Percentiles rank a stretch among this genome's conserved stretches.
These are phyloP conservation scores for Eudasyphora cyanicolor DNA, from an alignment of 2,888 invertebrate species.

Conservation along the genomic window DNA sequence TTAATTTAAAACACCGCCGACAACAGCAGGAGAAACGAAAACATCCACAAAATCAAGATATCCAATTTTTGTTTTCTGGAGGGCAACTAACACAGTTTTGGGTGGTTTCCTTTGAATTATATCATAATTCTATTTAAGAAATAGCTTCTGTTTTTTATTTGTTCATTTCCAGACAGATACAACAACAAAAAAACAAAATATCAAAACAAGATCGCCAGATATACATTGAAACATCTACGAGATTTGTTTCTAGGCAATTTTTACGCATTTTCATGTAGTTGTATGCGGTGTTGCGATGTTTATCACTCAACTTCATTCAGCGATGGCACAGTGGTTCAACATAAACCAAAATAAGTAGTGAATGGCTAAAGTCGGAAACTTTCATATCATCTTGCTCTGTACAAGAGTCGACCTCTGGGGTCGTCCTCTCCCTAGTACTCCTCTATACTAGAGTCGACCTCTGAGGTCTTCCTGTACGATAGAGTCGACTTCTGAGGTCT, in stretches of 20 bases:
- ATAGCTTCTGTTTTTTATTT: slow-evolving; percentile 30
- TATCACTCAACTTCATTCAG: slow-evolving; percentile 10
- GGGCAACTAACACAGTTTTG: slow-evolving; percentile 26
- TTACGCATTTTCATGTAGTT: slow-evolving; percentile 39
- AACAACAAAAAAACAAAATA: background rate
- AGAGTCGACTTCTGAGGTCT: too few species aligned
- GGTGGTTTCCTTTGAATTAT: slow-evolving; percentile 40
- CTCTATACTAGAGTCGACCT: too few species aligned
- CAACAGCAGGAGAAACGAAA: background rate
- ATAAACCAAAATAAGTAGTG: too few species aligned
- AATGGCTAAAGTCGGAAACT: too few species aligned
- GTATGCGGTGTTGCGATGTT: slow-evolving; percentile 34
- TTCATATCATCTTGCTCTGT: too few species aligned
- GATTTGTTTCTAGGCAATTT: slow-evolving; percentile 43
- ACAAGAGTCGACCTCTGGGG: too few species aligned
- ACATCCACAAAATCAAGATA: slow-evolving; percentile 14
- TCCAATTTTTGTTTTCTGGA: background rate
- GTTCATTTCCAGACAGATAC: too few species aligned
- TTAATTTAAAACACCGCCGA: slow-evolving; percentile 48
- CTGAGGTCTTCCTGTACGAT: too few species aligned
- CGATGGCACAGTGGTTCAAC: background rate
- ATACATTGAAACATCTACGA: slow-evolving; percentile 16
- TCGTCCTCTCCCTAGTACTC: too few species aligned
- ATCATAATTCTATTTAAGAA: slow-evolving; percentile 36
- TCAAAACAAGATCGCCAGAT: background rate